phyloP scores from a whole-genome alignment of 2,113 vertebrate species.

The Microtus ochrogaster region DNA sequence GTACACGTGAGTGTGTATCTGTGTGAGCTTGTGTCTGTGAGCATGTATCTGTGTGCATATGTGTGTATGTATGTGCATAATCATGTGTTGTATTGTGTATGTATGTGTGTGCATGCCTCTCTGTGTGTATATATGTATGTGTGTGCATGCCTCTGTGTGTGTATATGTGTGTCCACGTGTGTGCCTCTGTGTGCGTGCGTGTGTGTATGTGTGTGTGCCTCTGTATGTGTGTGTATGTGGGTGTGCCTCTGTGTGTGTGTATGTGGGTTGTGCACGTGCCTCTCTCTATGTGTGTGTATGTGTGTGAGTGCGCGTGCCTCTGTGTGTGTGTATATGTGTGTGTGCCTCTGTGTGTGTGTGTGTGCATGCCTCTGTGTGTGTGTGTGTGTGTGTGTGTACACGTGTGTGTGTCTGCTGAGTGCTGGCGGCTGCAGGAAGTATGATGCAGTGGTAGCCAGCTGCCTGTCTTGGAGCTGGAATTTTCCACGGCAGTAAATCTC shows the following conservation, averaged over 20 bases:
- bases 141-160: accelerated
- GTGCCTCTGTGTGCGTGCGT: too few relatives aligned
- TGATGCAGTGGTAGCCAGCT: conserved; percentile 33
- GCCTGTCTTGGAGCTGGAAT: conserved; percentile 65
- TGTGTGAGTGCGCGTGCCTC: neutral
- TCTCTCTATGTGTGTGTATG: accelerated
- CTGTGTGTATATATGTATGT: too few relatives aligned
- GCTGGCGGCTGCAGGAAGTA: neutral
- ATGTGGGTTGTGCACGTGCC: too few relatives aligned
- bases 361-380: neutral
- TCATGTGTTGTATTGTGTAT: neutral
- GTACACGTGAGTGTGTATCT: neutral
- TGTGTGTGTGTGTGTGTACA: too few relatives aligned
- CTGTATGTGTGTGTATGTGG: neutral
- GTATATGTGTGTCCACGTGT: accelerated
- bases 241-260: neutral
- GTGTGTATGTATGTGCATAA: accelerated
- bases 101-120: neutral
- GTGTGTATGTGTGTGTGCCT: neutral
- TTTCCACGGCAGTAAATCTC: conserved; percentile 78
- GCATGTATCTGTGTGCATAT: too few relatives aligned
- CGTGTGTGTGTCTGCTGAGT: neutral
- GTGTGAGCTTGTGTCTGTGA: too few relatives aligned
- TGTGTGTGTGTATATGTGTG: accelerated
- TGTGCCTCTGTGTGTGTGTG: neutral